These are phyloP conservation scores for Sturmia bella DNA, from an alignment of 2,888 invertebrate genomes.

Conservation along the genomic window DNA sequence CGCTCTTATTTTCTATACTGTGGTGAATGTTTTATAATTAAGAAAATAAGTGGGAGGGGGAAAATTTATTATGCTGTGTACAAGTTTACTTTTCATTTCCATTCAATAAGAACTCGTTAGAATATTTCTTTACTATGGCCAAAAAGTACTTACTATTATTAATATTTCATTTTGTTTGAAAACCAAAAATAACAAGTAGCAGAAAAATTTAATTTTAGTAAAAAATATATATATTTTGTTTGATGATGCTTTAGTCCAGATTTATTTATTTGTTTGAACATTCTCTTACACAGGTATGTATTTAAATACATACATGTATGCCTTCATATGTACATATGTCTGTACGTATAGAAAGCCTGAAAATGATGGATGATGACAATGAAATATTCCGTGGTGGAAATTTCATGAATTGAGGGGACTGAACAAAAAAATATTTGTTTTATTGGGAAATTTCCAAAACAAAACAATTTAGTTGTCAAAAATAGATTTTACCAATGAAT, in stretches of 20 bases:
- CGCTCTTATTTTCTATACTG: constrained; percentile 24
- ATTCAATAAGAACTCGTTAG: constrained; percentile 46
- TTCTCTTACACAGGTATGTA: not conserved
- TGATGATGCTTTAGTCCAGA: constrained; percentile 34
- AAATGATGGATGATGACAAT: constrained; percentile 52
- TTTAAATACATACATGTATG: no score
- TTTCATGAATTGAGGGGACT: constrained; percentile 24
- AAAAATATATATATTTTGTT: constrained; percentile 13
- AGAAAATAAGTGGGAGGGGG: constrained; percentile 35
- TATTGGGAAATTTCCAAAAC: constrained; percentile 49
- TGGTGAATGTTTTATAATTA: constrained; percentile 51
- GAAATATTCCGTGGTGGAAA: constrained; percentile 5
- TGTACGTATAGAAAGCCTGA: not conserved
- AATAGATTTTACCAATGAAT: constrained; percentile 33
- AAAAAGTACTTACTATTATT: constrained; percentile 47
- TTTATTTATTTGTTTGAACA: constrained; percentile 20
- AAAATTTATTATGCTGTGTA: constrained; percentile 26
- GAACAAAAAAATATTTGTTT: constrained; percentile 27
- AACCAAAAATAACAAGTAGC: constrained; percentile 40
- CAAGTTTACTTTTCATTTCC: constrained; percentile 23
- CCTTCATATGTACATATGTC: no score
- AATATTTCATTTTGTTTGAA: constrained; percentile 35
- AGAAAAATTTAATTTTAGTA: constrained; percentile 8
- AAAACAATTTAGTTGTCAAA: constrained; percentile 48
- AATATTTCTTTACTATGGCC: constrained; percentile 18